Evolutionary conservation across 2,888 invertebrate genomes (phyloP).

Genomic region (Loripinus fragilis): DNA sequence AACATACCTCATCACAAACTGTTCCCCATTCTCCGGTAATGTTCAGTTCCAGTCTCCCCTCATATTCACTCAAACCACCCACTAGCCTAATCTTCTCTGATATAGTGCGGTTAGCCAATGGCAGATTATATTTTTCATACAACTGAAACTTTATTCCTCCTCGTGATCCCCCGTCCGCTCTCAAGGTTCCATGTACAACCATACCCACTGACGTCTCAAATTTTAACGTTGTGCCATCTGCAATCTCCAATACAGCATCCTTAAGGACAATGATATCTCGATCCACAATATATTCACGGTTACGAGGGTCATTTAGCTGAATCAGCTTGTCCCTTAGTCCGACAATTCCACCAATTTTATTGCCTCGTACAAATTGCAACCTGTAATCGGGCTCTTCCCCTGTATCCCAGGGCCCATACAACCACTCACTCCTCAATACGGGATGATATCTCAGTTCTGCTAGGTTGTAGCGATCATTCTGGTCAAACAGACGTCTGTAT

Average conservation of each 20-base stretch:
- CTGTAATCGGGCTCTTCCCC: slow-evolving; percentile 91
- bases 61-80: slow-evolving; percentile 91
- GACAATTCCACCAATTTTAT: slow-evolving; percentile 78
- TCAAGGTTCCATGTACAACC: slow-evolving; percentile 95
- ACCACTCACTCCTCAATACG: slow-evolving; percentile 94
- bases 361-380: slow-evolving; percentile 84
- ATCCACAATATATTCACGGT: slow-evolving; percentile 90
- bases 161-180: slow-evolving; percentile 84
- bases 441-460: slow-evolving; percentile 96
- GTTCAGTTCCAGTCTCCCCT: slow-evolving; percentile 92
- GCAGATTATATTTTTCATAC: slow-evolving; percentile 65
- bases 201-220: slow-evolving; percentile 95
- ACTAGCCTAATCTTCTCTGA: slow-evolving; percentile 89
- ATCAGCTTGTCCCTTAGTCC: slow-evolving; percentile 63
- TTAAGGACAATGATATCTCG: slow-evolving; percentile 97
- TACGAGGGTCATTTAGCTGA: slow-evolving; percentile 37
- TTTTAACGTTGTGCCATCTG: slow-evolving; percentile 92
- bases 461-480: slow-evolving; percentile 89
- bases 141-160: slow-evolving; percentile 63
- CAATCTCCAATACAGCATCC: slow-evolving; percentile 94
- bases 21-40: slow-evolving; percentile 97
- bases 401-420: slow-evolving; percentile 92
- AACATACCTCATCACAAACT: slow-evolving; percentile 91
- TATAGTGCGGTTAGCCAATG: slow-evolving; percentile 73
- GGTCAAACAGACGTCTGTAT: slow-evolving; percentile 79